Percentiles rank a stretch among this genome's conserved stretches.
phyloP scores from a whole-genome alignment of 2,113 vertebrate genomes.

The Tretioscincus oriximinensis region DNA sequence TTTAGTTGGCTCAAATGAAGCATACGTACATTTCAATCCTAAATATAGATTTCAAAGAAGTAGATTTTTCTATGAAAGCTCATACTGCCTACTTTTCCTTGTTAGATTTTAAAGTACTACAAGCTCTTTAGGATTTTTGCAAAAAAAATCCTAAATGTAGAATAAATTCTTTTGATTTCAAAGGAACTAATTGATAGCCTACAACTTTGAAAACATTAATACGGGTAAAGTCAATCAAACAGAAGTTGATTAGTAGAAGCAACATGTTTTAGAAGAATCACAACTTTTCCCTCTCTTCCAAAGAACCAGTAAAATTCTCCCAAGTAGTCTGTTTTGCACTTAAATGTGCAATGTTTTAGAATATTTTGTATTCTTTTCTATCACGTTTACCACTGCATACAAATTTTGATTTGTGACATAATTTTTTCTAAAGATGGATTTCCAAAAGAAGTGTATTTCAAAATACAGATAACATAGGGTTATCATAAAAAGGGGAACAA shows the following conservation, averaged over 20 bases:
- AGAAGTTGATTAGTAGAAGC: not conserved
- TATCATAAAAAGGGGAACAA: too few relatives aligned
- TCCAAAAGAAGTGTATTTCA: not conserved
- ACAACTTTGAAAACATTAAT: slow-evolving; percentile 26
- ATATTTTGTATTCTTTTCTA: not conserved
- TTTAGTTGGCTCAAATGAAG: not conserved
- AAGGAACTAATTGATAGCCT: not conserved
- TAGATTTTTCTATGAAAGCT: too few relatives aligned
- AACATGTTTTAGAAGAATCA: slow-evolving; percentile 17
- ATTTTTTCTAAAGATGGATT: slow-evolving; percentile 9
- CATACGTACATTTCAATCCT: not conserved
- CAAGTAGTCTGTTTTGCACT: not conserved
- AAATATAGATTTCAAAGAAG: not conserved
- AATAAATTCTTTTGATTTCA: too few relatives aligned
- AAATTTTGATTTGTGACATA: slow-evolving; percentile 1
- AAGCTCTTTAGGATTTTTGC: too few relatives aligned
- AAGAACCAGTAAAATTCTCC: not conserved
- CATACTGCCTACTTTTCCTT: too few relatives aligned
- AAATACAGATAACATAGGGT: slow-evolving; percentile 12
- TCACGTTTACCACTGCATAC: slow-evolving; percentile 9
- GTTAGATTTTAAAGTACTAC: too few relatives aligned
- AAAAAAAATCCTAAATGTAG: too few relatives aligned
- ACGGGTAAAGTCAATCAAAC: not conserved
- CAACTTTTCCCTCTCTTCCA: not conserved
- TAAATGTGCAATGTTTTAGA: not conserved